Evolutionary conservation across 1,140 invertebrate genomes (phyloP), one percentile per base, ranked within the genome.

Genomic region (Caenorhabditis brenneri): DNA sequence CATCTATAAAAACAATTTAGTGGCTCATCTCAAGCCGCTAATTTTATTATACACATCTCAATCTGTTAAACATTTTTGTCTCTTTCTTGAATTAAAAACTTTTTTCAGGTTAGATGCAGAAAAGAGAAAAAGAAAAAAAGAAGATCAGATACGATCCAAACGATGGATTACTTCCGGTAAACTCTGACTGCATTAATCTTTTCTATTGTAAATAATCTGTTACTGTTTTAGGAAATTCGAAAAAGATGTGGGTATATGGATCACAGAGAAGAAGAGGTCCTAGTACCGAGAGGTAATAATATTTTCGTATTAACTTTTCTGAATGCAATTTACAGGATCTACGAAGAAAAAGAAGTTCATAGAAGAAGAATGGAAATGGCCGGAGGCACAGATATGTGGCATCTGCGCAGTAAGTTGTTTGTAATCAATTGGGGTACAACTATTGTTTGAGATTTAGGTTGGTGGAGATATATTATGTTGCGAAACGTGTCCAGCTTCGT

Each of bases 401-500:
- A 22, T 74, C 3, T 74, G 65, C 36, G 42, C 65, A 0, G 65
- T 74, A 42, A 42, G n/a, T 42, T 6, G 10, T 55, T 29, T 27
- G 1, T 0, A 27, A 29, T 55, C 12, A 22, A 2, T 0, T 29
- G 6, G 27, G 7, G 22, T 55, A 55, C 10, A 55, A 19, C 24
- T 12, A 2, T 65, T 36, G 33, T 58, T 96, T 95, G 91, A 93
- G n/a, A n/a, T n/a, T n/a, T n/a, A 94, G 86, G 96, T 97, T 93
- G 96, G 96, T 49, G 96, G 96, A 39, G 95, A 97, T 91, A 92
- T 98, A n/a, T 94, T 98, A 78, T 97, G 96, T 90, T 98, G 97
- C 91, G 96, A 98, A 91, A 94, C 94, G 86, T 98, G 96, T 91
- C 96, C 96, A 46, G 95, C 95, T 46, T 96, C 96, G 46, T 98